These are phyloP conservation scores for Eupithecia subumbrata DNA, from an alignment of 2,888 invertebrate genomes.

Conservation along the genomic window DNA sequence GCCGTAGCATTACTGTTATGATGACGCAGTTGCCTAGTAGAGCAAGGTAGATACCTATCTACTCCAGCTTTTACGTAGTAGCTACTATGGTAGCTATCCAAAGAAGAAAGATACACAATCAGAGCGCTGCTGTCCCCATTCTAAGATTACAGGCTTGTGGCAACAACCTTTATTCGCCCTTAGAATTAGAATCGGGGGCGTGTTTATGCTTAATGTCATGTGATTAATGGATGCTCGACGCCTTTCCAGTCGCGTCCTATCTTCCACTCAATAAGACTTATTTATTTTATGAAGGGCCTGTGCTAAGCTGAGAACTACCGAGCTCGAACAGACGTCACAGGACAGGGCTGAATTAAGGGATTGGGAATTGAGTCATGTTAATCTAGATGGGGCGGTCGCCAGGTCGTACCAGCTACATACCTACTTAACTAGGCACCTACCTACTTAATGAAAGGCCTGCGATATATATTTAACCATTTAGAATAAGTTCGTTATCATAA, in stretches of 20 bases:
- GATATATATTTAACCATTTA: neutral
- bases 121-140: constrained; percentile 41
- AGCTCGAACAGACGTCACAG: constrained; percentile 53
- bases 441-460: neutral
- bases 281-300: constrained; percentile 63
- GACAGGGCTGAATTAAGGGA: constrained; percentile 53
- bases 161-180: constrained; percentile 48
- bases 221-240: constrained; percentile 68
- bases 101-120: constrained; percentile 34
- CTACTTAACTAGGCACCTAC: too few relatives aligned
- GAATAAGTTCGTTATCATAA: too few relatives aligned
- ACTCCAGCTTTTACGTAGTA: constrained; percentile 2
- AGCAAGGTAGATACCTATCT: neutral
- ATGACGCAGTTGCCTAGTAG: neutral
- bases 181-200: constrained; percentile 30
- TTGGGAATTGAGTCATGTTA: neutral
- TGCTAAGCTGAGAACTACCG: constrained; percentile 48
- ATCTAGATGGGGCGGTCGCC: neutral
- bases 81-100: neutral
- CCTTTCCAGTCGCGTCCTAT: constrained; percentile 58
- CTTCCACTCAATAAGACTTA: constrained; percentile 63
- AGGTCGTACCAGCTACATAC: neutral
- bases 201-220: constrained; percentile 67
- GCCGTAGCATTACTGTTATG: too few relatives aligned
- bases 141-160: constrained; percentile 46